Percentiles rank a stretch among this genome's conserved stretches.
Conservation (phyloP, 1,140 invertebrate species). For the Solenopsis invicta region DNA sequence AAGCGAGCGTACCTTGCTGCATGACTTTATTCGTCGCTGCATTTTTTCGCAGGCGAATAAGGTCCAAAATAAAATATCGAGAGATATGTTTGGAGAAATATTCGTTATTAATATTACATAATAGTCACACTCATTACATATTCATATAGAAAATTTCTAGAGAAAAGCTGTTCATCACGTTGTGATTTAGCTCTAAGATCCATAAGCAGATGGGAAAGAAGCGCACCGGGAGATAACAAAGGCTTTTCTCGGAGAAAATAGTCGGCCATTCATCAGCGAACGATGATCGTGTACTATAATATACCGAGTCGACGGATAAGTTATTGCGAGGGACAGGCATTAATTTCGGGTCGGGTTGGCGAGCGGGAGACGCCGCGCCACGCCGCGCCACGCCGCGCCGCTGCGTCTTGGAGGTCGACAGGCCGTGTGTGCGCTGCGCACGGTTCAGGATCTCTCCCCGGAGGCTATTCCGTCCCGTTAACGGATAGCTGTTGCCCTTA, state of each 20-base stretch:
- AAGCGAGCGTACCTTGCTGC: slow-evolving; percentile 2
- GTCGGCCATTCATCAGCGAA: slow-evolving; percentile 79
- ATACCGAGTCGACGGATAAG: slow-evolving; percentile 81
- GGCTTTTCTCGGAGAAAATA: slow-evolving; percentile 77
- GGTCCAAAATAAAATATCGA: neutral
- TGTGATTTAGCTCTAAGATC: neutral
- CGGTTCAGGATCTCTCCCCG: slow-evolving; percentile 81
- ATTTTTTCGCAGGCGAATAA: neutral
- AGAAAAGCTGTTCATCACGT: neutral
- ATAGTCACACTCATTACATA: neutral
- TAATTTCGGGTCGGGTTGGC: slow-evolving; percentile 83
- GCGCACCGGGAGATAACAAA: slow-evolving; percentile 66
- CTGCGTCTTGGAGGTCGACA: slow-evolving; percentile 62
- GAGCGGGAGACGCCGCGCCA: slow-evolving; percentile 75
- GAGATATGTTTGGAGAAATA: neutral
- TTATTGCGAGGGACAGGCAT: slow-evolving; percentile 84
- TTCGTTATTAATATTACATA: neutral
- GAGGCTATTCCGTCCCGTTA: slow-evolving; percentile 83
- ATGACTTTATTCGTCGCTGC: neutral
- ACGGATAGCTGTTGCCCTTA: slow-evolving; percentile 82
- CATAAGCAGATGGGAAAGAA: neutral
- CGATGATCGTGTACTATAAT: slow-evolving; percentile 82
- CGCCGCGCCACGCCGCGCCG: slow-evolving; percentile 72
- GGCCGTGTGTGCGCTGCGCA: slow-evolving; percentile 35
- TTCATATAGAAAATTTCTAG: neutral